Evolutionary conservation across 2,888 invertebrate species (phyloP).

Genomic region (Drosophila nigricruria): DNA sequence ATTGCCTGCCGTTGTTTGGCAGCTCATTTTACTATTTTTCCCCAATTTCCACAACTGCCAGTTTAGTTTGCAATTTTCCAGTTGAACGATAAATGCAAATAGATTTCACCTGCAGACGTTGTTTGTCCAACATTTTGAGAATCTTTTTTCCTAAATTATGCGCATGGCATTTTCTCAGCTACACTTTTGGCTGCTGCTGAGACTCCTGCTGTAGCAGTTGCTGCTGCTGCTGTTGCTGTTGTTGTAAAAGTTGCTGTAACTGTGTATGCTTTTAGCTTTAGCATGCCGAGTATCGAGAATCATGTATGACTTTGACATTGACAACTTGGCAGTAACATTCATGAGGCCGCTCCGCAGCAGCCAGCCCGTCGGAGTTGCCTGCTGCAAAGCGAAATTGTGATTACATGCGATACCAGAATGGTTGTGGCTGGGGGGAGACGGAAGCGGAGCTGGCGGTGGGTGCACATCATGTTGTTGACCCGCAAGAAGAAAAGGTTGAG

Average conservation of each 20-base stretch:
- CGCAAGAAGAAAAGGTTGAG: slow-evolving; percentile 12
- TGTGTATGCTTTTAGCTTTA: slow-evolving; percentile 59
- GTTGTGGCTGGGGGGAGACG: neutral
- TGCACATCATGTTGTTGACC: slow-evolving; percentile 9
- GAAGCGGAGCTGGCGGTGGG: neutral
- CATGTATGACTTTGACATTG: slow-evolving; percentile 76
- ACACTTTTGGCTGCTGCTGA: slow-evolving; percentile 19
- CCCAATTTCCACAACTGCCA: slow-evolving; percentile 37
- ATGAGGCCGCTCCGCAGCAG: slow-evolving; percentile 38
- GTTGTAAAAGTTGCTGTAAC: slow-evolving; percentile 49
- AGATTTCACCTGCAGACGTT: slow-evolving; percentile 79
- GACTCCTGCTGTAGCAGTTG: neutral
- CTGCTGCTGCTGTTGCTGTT: slow-evolving; percentile 13
- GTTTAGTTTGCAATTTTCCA: slow-evolving; percentile 76
- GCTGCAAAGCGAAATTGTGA: slow-evolving; percentile 42
- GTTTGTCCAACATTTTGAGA: slow-evolving; percentile 74
- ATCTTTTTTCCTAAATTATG: slow-evolving; percentile 76
- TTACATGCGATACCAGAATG: slow-evolving; percentile 46
- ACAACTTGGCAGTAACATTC: slow-evolving; percentile 61
- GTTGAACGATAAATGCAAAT: slow-evolving; percentile 79
- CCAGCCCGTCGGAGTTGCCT: slow-evolving; percentile 18
- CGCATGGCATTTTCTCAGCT: slow-evolving; percentile 66
- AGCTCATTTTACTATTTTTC: slow-evolving; percentile 27
- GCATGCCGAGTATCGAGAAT: slow-evolving; percentile 68
- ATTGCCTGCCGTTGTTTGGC: slow-evolving; percentile 20